These are phyloP conservation scores for Malthinus seriepunctatus DNA, from an alignment of 2,888 invertebrate genomes.

Conservation along the genomic window DNA sequence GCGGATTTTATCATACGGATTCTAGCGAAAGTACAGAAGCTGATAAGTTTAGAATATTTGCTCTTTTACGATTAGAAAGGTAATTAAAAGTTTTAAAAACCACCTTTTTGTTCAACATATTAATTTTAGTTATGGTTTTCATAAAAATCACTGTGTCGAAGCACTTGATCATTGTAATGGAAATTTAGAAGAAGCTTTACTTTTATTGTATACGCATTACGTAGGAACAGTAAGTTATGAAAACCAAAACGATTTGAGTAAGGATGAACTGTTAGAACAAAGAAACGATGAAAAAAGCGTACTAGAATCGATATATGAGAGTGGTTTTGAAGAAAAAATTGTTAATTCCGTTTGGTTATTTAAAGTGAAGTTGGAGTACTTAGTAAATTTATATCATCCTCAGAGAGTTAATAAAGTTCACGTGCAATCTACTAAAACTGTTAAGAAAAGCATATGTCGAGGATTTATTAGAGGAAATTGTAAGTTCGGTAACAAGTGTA, in stretches of 20 bases:
- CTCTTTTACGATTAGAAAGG: slow-evolving; percentile 73
- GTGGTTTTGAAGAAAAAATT: slow-evolving; percentile 69
- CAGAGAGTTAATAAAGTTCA: slow-evolving; percentile 52
- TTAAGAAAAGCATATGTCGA: slow-evolving; percentile 64
- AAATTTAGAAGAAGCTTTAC: slow-evolving; percentile 72
- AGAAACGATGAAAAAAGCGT: slow-evolving; percentile 74
- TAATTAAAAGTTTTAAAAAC: slow-evolving; percentile 42
- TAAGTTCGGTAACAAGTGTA: slow-evolving; percentile 74
- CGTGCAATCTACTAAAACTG: slow-evolving; percentile 48
- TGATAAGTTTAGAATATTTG: slow-evolving; percentile 70
- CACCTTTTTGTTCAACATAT: background rate
- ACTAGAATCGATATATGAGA: slow-evolving; percentile 77
- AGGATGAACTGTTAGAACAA: slow-evolving; percentile 65
- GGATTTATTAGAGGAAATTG: slow-evolving; percentile 69
- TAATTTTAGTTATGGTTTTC: slow-evolving; percentile 72
- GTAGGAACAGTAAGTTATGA: slow-evolving; percentile 56
- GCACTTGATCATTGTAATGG: slow-evolving; percentile 69
- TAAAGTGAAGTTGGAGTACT: slow-evolving; percentile 68
- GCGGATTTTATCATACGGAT: slow-evolving; percentile 70
- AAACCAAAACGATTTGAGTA: slow-evolving; percentile 50
- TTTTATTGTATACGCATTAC: slow-evolving; percentile 73
- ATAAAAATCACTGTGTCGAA: slow-evolving; percentile 73
- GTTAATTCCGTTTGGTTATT: slow-evolving; percentile 71
- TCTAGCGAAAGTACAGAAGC: slow-evolving; percentile 62
- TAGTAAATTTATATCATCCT: slow-evolving; percentile 57